Base-by-base conservation (phyloP, 2,797 vertebrate species). In the Tapirus indicus region DNA sequence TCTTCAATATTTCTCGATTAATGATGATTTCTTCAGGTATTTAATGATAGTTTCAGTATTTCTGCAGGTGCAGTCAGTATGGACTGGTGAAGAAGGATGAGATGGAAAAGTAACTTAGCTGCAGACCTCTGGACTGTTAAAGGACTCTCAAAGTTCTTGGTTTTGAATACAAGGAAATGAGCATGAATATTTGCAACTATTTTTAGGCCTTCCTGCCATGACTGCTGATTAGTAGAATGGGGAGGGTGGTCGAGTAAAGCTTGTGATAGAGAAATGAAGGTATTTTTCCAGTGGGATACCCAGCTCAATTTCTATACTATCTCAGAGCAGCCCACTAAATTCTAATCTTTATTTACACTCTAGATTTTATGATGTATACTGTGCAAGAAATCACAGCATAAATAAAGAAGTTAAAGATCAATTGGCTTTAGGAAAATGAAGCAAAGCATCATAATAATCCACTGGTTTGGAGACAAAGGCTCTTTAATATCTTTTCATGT, bases 361-460 rank as follows among this genome's bases (percentile, higher is more conserved):
- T 87, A 58, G 60, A 72, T 68, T 88, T 78, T 94, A 92, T 38
- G 27, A 8, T n/a, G 27, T 38, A 29, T 52, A 35, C 1, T 78
- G 8, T 38, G 32, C 2, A 79, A 75, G 27, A 74, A 93, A 84
- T 23, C 17, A 23, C 0, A 64, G 66, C 21, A 77, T 64, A 78
- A 92, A 83, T 68, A 68, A 86, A 52, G n/a, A 88, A 3, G 17
- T 69, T 83, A 44, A 77, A 77, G 54, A 44, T 27, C 38, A 93
- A 47, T 32, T 35, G 38, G 14, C 8, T 91, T 71, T 91, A 87
- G 68, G 38, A 91, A 97, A 83, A 92, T 29, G 4, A 94, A 93
- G n/a, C 29, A 64, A 94, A 87, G 18, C 27, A 60, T 52, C 23
- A 41, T 89, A 62, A 68, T 68, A 82, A 82, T 14, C 47, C 27